Evolutionary conservation across 2,113 vertebrate genomes (phyloP).

Genomic region (Saguinus imperator): DNA sequence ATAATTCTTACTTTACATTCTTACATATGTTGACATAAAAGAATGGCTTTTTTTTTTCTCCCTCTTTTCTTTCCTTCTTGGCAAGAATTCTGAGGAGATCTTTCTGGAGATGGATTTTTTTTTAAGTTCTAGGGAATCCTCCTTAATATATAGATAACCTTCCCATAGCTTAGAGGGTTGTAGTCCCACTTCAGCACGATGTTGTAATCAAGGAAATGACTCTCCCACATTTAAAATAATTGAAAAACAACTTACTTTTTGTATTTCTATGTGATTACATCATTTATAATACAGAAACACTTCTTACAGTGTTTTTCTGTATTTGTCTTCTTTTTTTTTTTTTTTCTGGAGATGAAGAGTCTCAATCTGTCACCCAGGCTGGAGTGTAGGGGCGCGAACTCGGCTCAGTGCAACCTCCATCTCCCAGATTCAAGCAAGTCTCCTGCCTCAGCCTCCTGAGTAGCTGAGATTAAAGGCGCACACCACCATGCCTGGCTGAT

Average conservation of each 20-base stretch:
- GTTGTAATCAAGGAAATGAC: neutral
- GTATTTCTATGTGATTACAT: neutral
- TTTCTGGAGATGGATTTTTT: slow-evolving; percentile 12
- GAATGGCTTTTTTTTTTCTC: neutral
- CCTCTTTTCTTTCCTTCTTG: neutral
- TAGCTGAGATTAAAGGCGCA: no score
- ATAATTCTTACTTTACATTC: slow-evolving; percentile 15
- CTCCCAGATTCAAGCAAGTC: no score
- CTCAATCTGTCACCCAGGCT: no score
- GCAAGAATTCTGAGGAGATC: slow-evolving; percentile 30
- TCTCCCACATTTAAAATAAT: neutral
- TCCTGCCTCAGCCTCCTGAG: no score
- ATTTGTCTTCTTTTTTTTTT: neutral
- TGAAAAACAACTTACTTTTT: neutral
- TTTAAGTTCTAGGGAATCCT: neutral
- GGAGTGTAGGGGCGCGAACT: no score
- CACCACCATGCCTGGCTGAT: no score
- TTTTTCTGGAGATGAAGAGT: no score
- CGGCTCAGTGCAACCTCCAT: no score
- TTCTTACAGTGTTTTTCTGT: neutral
- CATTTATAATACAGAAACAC: neutral
- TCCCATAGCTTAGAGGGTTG: neutral
- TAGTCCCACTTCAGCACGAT: no score
- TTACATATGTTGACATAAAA: slow-evolving; percentile 21
- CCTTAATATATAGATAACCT: neutral